Evolutionary conservation across 2,113 vertebrate genomes (phyloP).

Genomic region (Tiliqua scincoides): DNA sequence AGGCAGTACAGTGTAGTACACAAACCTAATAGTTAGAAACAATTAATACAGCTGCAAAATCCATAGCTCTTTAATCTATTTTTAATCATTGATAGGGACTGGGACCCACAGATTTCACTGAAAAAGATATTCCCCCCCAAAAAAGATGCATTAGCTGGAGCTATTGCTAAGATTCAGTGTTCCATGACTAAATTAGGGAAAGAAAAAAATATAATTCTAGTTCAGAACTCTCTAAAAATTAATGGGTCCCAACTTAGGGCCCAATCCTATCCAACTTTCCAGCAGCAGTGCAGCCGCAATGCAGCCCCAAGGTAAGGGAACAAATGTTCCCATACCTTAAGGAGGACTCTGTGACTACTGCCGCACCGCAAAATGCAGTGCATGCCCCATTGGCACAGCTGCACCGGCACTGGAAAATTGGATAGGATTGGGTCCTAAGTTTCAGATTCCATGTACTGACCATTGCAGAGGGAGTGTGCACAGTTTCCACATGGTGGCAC

Average conservation of each 20-base stretch:
- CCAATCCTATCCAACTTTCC: too few relatives aligned
- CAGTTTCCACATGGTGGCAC: not conserved
- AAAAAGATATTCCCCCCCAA: not conserved
- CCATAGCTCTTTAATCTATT: conserved; percentile 27
- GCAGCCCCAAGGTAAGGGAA: too few relatives aligned
- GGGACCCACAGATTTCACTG: not conserved
- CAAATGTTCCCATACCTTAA: too few relatives aligned
- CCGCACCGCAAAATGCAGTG: too few relatives aligned
- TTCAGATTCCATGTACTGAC: not conserved
- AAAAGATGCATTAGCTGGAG: not conserved
- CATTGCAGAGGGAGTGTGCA: not conserved
- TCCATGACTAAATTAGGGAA: not conserved
- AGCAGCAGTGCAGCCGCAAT: too few relatives aligned
- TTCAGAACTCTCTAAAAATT: not conserved
- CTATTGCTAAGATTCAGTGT: not conserved
- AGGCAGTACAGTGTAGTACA: not conserved
- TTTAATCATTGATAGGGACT: conserved; percentile 21
- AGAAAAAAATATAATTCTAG: not conserved
- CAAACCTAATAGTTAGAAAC: not conserved
- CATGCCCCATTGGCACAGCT: too few relatives aligned
- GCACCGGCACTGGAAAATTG: too few relatives aligned
- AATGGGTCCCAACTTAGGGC: not conserved
- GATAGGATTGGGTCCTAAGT: too few relatives aligned
- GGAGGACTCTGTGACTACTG: too few relatives aligned
- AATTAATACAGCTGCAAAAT: conserved; percentile 30